Evolutionary conservation across 2,888 invertebrate genomes (phyloP).

Genomic region (Athalia circularis): DNA sequence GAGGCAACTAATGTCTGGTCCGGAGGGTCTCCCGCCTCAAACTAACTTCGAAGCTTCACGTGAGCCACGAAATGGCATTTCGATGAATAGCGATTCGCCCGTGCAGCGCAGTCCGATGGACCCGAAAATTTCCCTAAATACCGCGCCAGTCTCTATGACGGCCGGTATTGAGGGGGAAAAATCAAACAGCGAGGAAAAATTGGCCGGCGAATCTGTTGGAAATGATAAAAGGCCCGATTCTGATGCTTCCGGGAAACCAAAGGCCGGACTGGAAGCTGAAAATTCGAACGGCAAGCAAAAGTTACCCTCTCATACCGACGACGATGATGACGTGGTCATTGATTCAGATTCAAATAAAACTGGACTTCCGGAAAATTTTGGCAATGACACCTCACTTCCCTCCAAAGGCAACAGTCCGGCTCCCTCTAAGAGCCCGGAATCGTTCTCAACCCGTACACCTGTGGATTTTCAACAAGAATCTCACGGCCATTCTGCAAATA

Average conservation of each 20-base stretch:
- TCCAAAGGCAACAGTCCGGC: background rate
- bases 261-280: constrained; percentile 28
- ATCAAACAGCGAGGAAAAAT: constrained; percentile 3
- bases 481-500: background rate
- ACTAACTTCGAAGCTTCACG: constrained; percentile 29
- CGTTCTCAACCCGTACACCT: constrained; percentile 3
- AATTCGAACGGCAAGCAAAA: constrained; percentile 31
- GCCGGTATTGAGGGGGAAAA: background rate
- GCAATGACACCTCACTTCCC: background rate
- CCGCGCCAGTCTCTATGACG: background rate
- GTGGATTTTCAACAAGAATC: constrained; percentile 37
- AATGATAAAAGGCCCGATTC: constrained; percentile 9
- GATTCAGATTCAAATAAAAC: constrained; percentile 39
- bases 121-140: constrained; percentile 7
- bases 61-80: constrained; percentile 30
- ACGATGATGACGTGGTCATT: constrained; percentile 36
- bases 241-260: background rate
- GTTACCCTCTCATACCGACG: constrained; percentile 20
- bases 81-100: constrained; percentile 26
- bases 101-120: constrained; percentile 20
- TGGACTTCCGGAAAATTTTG: background rate
- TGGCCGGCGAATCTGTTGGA: constrained; percentile 1
- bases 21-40: constrained; percentile 37
- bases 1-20: constrained; percentile 40
- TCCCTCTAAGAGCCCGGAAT: constrained; percentile 14